Conservation (phyloP, 53 echinoderm and acorn worm genomes). For the Arbacia lixula region DNA sequence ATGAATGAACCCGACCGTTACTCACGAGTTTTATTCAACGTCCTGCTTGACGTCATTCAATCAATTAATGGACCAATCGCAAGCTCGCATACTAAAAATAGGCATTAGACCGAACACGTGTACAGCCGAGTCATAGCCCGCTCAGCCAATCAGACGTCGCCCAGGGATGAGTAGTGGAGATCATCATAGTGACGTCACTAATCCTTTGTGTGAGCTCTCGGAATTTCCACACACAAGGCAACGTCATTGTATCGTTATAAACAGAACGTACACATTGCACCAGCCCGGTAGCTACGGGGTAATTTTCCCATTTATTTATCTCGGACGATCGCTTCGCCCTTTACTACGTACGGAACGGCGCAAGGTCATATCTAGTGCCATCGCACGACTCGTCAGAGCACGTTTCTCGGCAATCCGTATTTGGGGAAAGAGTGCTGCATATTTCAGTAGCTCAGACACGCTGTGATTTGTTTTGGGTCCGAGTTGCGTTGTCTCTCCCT, state of each 20-base stretch:
- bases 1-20: constrained; percentile 86
- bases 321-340: background rate
- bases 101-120: constrained; percentile 77
- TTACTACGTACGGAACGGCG: no score
- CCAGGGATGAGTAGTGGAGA: constrained; percentile 34
- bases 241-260: constrained; percentile 55
- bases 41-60: constrained; percentile 96
- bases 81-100: constrained; percentile 81
- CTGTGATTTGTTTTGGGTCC: constrained; percentile 23
- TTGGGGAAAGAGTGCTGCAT: constrained; percentile 6
- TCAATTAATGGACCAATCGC: constrained; percentile 92
- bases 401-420: constrained; percentile 36
- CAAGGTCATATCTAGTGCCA: constrained; percentile 4
- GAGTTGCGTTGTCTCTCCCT: no score
- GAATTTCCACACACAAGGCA: constrained; percentile 74
- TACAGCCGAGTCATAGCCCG: constrained; percentile 56
- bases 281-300: constrained; percentile 31
- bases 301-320: constrained; percentile 5
- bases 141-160: constrained; percentile 66
- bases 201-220: constrained; percentile 56
- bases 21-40: constrained; percentile 69
- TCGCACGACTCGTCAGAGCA: constrained; percentile 1
- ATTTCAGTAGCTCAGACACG: no score
- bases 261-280: constrained; percentile 34
- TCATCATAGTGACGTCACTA: constrained; percentile 53